Evolutionary conservation across 2,888 invertebrate genomes (phyloP).

Genomic region (Eupithecia inturbata): DNA sequence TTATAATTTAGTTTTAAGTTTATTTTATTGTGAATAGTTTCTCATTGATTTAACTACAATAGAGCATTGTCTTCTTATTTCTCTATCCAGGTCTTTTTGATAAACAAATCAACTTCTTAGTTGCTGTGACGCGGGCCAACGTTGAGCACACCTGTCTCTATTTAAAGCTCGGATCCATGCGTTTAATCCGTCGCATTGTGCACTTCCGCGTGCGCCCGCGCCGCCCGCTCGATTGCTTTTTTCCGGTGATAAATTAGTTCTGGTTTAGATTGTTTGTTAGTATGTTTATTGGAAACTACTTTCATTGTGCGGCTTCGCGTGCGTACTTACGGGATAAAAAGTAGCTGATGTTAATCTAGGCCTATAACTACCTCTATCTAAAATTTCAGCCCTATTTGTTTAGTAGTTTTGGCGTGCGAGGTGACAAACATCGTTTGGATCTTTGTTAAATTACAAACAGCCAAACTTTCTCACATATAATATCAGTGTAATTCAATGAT

Average conservation of each 20-base stretch:
- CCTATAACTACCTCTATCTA: too few species aligned
- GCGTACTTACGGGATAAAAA: neutral
- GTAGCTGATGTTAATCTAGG: too few species aligned
- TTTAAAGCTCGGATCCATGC: slow-evolving; percentile 32
- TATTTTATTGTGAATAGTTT: too few species aligned
- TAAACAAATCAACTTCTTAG: neutral
- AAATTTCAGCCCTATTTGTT: too few species aligned
- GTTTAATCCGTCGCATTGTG: slow-evolving; percentile 29
- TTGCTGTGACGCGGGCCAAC: neutral
- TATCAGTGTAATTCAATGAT: too few species aligned
- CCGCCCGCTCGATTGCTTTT: slow-evolving; percentile 35
- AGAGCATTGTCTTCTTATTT: neutral
- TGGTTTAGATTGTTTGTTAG: slow-evolving; percentile 14
- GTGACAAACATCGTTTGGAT: too few species aligned
- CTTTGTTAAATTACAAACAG: too few species aligned
- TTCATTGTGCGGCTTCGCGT: neutral
- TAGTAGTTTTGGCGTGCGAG: too few species aligned
- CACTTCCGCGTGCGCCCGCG: slow-evolving; percentile 32
- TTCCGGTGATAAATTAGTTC: slow-evolving; percentile 42
- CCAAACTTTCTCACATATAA: too few species aligned
- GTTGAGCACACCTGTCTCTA: slow-evolving; percentile 29
- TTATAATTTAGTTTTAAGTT: too few species aligned
- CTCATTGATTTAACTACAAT: too few species aligned
- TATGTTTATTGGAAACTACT: neutral
- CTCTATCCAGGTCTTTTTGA: too few species aligned